Evolutionary conservation across 1,140 invertebrate species (phyloP), one percentile per base, ranked within the genome.

Genomic region (Pomacea maculata): DNA sequence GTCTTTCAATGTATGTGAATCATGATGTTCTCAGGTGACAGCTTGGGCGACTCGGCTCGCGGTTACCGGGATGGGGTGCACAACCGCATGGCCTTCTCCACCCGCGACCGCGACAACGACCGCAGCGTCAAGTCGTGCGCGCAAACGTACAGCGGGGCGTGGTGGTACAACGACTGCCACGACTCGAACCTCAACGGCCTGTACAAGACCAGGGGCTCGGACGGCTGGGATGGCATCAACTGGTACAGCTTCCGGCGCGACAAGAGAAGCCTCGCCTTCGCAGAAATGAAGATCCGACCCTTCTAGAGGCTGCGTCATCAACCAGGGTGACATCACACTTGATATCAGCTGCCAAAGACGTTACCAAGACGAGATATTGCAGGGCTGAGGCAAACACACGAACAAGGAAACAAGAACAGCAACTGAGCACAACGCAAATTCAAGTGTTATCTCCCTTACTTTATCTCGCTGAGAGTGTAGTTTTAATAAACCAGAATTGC

Each of bases 111-210:
- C 7, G 79, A 80, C 57, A 70, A 80, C 79, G 79, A 80, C 61
- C 10, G 14, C 10, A 12, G 11, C 34, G 34, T 8, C 55, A 21
- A 11, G 12, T 34, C 29, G 11, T 80, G 79, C 73, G 79, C 79
- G 10, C 10, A 17, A 15, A 14, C 25, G 7, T 74, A 52, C 65
- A 54, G 17, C 17, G 79, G 71, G 5, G 79, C 71, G 11, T 80
- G 79, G 79, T 80, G 79, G 79, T 80, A 73, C 25, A 73, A 45
- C 21, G 65, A 65, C 54, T 77, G 75, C 61, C 25, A 77, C 68
- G 29, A 61, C 54, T 71, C 65, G 21, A 71, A 52, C 57, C 54
- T 77, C 19, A 81, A 72, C n/a, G 74, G 67, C 25, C 7, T 45
- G 25, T 73, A 73, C 71, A 52, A 73, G 71, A 12, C 17, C 10